Percentiles rank a stretch among this genome's conserved stretches.
Conservation (phyloP, 1,140 invertebrate genomes). For the Chionoecetes opilio region DNA sequence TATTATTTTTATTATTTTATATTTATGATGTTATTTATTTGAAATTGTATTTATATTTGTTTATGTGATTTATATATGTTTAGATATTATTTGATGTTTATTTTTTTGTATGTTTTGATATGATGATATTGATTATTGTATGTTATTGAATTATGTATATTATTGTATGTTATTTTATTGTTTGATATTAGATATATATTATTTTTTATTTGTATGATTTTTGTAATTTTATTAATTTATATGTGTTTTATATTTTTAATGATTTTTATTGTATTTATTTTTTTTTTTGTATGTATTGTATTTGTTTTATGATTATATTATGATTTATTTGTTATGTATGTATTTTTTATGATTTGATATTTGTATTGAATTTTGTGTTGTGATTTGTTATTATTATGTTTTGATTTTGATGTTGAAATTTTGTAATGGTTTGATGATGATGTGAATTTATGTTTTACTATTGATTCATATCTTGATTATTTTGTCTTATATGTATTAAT, state of each 20-base stretch:
- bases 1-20: not conserved
- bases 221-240: not conserved
- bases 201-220: not conserved
- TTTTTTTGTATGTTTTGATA: not conserved
- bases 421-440: not conserved
- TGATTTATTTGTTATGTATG: not conserved
- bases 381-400: not conserved
- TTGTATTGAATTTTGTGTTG: not conserved
- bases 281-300: not conserved
- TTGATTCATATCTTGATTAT: not conserved
- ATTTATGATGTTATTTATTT: not conserved
- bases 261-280: not conserved
- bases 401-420: not conserved
- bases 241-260: not conserved
- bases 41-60: not conserved
- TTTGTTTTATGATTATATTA: not conserved
- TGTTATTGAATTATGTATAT: not conserved
- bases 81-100: not conserved
- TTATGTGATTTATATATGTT: not conserved
- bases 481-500: not conserved
- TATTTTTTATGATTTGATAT: not conserved
- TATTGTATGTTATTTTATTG: not conserved
- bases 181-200: not conserved
- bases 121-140: not conserved
- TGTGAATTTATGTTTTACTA: not conserved